Conservation (phyloP, 2,888 invertebrate genomes). For the Rhogogaster chlorosoma region DNA sequence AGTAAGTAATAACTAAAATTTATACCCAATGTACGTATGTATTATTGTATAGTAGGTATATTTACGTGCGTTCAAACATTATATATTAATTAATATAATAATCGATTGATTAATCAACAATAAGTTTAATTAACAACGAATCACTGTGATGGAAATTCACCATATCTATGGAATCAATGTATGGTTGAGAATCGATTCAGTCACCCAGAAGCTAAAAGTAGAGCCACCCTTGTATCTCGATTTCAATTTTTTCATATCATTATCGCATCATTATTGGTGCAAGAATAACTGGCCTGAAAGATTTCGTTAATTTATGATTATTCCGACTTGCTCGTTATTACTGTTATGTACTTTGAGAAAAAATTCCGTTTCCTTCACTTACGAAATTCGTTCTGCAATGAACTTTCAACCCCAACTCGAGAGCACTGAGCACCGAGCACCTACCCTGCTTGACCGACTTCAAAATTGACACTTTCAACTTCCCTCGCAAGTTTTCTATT, state of each 20-base stretch:
- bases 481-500: conserved; percentile 21
- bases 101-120: background rate
- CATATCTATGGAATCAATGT: background rate
- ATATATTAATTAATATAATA: background rate
- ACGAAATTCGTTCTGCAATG: background rate
- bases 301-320: background rate
- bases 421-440: background rate
- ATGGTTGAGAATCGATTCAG: background rate
- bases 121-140: background rate
- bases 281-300: background rate
- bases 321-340: background rate
- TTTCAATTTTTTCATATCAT: background rate
- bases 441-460: conserved; percentile 38
- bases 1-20: background rate
- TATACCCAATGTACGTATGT: background rate
- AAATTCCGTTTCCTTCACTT: background rate
- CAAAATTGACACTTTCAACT: conserved; percentile 33
- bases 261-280: background rate
- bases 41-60: background rate
- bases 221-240: background rate
- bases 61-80: background rate
- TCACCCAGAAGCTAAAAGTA: background rate
- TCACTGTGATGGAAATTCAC: background rate
- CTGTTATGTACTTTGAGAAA: background rate
- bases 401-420: conserved; percentile 3